These are phyloP conservation scores for Glomeris maerens DNA, from an alignment of 1,140 invertebrate genomes.

Conservation along the genomic window DNA sequence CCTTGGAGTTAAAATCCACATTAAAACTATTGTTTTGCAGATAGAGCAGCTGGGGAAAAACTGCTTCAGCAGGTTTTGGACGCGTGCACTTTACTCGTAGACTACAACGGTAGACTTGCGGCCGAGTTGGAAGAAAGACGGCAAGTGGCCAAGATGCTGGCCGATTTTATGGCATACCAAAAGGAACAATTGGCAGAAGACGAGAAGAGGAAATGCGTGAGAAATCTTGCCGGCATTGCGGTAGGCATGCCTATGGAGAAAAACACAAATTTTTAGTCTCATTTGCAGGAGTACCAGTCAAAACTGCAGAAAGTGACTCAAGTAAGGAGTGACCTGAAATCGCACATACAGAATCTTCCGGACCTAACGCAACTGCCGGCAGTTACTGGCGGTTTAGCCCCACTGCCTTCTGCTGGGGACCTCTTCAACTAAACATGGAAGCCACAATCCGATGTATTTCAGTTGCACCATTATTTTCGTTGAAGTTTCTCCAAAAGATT, in stretches of 20 bases:
- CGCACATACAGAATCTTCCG: constrained; percentile 80
- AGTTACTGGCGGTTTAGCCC: constrained; percentile 74
- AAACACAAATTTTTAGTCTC: constrained; percentile 8
- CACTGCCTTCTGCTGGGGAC: constrained; percentile 84
- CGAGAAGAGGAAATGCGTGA: too few species aligned
- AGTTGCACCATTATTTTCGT: too few species aligned
- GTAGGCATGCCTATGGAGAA: too few species aligned
- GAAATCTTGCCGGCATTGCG: too few species aligned
- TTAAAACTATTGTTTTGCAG: constrained; percentile 46
- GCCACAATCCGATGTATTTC: too few species aligned
- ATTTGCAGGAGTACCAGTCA: constrained; percentile 64
- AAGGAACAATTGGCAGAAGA: constrained; percentile 66
- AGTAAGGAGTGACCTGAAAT: constrained; percentile 70
- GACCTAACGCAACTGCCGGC: constrained; percentile 79
- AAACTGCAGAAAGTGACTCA: constrained; percentile 70
- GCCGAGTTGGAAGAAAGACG: constrained; percentile 75
- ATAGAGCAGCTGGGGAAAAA: constrained; percentile 53
- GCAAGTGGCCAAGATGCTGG: constrained; percentile 65
- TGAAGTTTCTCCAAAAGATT: too few species aligned
- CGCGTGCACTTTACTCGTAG: constrained; percentile 64
- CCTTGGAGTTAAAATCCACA: background rate
- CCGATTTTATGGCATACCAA: constrained; percentile 71
- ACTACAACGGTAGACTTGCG: constrained; percentile 73
- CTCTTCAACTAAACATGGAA: too few species aligned
- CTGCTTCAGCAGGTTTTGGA: constrained; percentile 65